Evolutionary conservation across 2,888 invertebrate species (phyloP).

Genomic region (Caenorhabditis drosophilae): DNA sequence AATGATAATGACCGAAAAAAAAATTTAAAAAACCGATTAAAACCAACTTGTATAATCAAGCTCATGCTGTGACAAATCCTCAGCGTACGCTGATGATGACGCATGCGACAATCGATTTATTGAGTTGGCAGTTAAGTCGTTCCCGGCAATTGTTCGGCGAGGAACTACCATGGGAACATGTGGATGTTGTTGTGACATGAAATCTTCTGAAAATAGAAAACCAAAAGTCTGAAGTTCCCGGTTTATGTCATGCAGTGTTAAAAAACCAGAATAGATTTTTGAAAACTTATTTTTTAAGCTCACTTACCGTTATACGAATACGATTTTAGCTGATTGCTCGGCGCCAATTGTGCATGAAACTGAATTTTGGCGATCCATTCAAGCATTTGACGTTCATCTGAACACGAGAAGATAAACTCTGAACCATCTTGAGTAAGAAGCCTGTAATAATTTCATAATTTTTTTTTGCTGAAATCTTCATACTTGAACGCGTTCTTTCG

Average conservation of each 20-base stretch:
- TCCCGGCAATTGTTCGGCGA: conserved; percentile 20
- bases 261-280: too few relatives aligned
- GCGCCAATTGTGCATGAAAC: conserved; percentile 89
- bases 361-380: conserved; percentile 78
- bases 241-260: too few relatives aligned
- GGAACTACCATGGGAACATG: conserved; percentile 25
- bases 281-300: too few relatives aligned
- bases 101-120: conserved; percentile 22
- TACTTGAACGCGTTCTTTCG: conserved; percentile 84
- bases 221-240: too few relatives aligned
- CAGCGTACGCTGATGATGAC: conserved; percentile 12
- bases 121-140: conserved; percentile 11
- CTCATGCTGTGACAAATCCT: conserved; percentile 28
- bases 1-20: conserved; percentile 2
- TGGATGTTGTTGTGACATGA: too few relatives aligned
- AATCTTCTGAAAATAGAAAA: too few relatives aligned
- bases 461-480: background rate
- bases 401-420: conserved; percentile 86
- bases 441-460: conserved; percentile 71
- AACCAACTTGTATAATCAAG: conserved; percentile 35
- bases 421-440: conserved; percentile 86
- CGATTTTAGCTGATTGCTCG: conserved; percentile 70
- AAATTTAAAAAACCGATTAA: background rate
- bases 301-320: conserved; percentile 37
- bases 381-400: conserved; percentile 75